These are phyloP conservation scores for Hyphantria cunea DNA, from an alignment of 1,140 invertebrate genomes.

Conservation along the genomic window DNA sequence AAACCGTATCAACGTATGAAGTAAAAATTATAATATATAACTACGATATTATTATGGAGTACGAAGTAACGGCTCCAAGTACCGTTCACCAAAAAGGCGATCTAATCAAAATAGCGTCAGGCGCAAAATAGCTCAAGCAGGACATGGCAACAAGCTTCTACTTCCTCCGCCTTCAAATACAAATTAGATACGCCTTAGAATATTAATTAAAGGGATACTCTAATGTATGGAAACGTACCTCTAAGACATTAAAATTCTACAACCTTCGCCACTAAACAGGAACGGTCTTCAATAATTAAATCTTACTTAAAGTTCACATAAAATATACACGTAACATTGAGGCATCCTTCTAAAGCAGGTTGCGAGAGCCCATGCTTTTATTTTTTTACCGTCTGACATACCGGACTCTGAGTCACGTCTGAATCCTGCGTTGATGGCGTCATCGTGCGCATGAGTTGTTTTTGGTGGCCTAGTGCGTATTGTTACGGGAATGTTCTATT, in stretches of 20 bases:
- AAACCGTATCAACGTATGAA: not conserved
- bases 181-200: constrained; percentile 69
- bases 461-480: constrained; percentile 28
- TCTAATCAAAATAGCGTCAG: too few relatives aligned
- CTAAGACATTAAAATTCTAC: constrained; percentile 21
- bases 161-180: constrained; percentile 70
- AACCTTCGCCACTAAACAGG: constrained; percentile 6
- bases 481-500: constrained; percentile 21
- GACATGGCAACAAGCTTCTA: constrained; percentile 55
- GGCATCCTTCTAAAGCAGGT: constrained; percentile 27
- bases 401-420: constrained; percentile 49
- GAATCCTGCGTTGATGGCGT: constrained; percentile 58
- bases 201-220: constrained; percentile 57
- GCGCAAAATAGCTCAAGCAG: constrained; percentile 41
- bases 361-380: constrained; percentile 9
- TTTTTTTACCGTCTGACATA: constrained; percentile 32
- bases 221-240: constrained; percentile 7
- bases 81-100: constrained; percentile 1
- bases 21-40: not conserved
- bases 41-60: too few relatives aligned
- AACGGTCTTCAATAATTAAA: too few relatives aligned
- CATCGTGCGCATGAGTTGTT: constrained; percentile 44
- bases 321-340: not conserved
- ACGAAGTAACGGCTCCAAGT: not conserved
- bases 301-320: too few relatives aligned